phyloP scores from a whole-genome alignment of 2,888 invertebrate genomes.

The Orchestes rusci region DNA sequence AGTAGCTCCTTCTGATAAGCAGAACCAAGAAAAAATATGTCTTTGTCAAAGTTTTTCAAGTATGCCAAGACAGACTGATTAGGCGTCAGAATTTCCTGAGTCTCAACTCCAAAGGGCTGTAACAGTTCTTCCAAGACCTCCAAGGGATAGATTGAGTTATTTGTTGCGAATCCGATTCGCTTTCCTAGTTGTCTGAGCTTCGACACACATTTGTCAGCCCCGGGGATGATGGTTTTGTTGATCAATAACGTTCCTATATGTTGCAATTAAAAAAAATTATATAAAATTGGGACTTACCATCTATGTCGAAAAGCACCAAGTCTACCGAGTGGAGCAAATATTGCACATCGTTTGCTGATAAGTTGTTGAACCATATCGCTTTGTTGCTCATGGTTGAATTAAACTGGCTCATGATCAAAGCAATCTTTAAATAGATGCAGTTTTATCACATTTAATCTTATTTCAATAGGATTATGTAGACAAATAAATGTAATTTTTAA shows the following conservation, averaged over 20 bases:
- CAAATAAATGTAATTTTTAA: too few relatives aligned
- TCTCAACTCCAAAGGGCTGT: conserved; percentile 6
- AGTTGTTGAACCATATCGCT: not conserved
- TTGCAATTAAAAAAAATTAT: too few relatives aligned
- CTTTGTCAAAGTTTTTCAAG: conserved; percentile 14
- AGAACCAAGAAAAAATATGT: conserved; percentile 8
- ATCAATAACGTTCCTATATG: conserved; percentile 14
- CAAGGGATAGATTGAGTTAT: conserved; percentile 8
- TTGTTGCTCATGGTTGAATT: too few relatives aligned
- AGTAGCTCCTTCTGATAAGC: too few relatives aligned
- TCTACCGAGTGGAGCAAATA: not conserved
- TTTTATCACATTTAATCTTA: too few relatives aligned
- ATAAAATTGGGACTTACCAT: conserved; percentile 9
- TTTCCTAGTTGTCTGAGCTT: conserved; percentile 16
- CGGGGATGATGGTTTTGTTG: conserved; percentile 8
- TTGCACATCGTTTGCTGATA: not conserved
- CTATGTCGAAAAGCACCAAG: conserved; percentile 11
- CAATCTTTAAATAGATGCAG: too few relatives aligned
- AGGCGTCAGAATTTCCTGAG: conserved; percentile 15
- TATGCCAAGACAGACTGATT: conserved; percentile 7
- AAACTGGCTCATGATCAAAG: not conserved
- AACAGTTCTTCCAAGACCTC: conserved; percentile 1
- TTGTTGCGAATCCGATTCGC: conserved; percentile 16
- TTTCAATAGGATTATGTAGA: too few relatives aligned
- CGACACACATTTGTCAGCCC: conserved; percentile 8